Base-by-base conservation (phyloP, 1,140 invertebrate genomes). In the Philaenus spumarius region DNA sequence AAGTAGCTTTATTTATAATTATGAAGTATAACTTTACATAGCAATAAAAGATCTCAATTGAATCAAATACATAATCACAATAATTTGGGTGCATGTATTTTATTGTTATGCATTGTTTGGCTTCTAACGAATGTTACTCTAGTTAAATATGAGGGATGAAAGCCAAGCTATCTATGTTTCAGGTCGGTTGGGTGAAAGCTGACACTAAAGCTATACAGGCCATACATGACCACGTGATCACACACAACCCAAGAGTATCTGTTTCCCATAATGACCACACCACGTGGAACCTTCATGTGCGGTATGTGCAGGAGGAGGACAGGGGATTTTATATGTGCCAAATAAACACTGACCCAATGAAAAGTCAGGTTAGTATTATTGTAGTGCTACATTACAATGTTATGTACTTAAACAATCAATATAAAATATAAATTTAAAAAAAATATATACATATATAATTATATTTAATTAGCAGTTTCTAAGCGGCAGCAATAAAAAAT, bases 171-270 rank as follows among this genome's bases (percentile, higher is more conserved):
- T 60, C 54, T 7, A 47, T 50, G 14, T 59, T 62, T 53, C 76
- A 93, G 90, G 89, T 93, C 59, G 90, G 89, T 58, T 94, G 91
- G 91, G 90, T 93, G 73, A 93, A 93, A 74, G 87, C 88, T 54
- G 90, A 95, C 76, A 90, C 90, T 40, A 93, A 94, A 74, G 90
- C 90, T 53, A 86, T 94, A 67, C 78, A 93, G 68, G 91, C 91
- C 53, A 92, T 94, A 71, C 90, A 95, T 73, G 90, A 92, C 69
- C 85, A 92, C 71, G 90, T 94, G 62, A 93, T 95, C 71, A 91
- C 90, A 43, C 92, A 94, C 78, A 92, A 92, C 76, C 85, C 86
- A 51, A 77, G 89, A 65, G 79, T 93, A 66, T 84, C 84, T 58
- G 89, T 93, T 50, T 87, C 87, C n/a, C 89, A 92, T 77, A 89